Evolutionary conservation across 2,888 invertebrate species (phyloP), one percentile per base, ranked within the genome.

Genomic region (Metacarcinus magister): DNA sequence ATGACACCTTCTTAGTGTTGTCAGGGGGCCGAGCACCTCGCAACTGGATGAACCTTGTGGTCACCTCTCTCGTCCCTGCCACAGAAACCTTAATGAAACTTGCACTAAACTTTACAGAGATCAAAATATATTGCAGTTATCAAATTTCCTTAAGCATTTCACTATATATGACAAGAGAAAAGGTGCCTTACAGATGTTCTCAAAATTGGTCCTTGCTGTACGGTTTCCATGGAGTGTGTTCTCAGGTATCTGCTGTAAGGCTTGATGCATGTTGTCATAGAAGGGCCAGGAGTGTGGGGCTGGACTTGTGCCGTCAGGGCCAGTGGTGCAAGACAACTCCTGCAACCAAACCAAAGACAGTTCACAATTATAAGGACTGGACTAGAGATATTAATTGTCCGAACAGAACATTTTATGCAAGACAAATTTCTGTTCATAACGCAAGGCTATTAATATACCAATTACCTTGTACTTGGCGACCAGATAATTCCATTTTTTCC

Each of bases 401-500:
- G 5, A 5, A 23, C 23, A 67, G 19, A 67, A 67, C 67, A 67
- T 23, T 5, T 23, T 67, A 23, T 16, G 19, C 7, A 39, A 19
- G 32, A 32, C 39, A 90, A n/a, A n/a, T n/a, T n/a, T n/a, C n/a
- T n/a, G n/a, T n/a, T n/a, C n/a, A n/a, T n/a, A n/a, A n/a, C n/a
- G n/a, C n/a, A n/a, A n/a, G n/a, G n/a, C n/a, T n/a, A n/a, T n/a
- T n/a, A n/a, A n/a, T n/a, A n/a, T n/a, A 39, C n/a, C 39, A 82
- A 92, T 95, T 92, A 96, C 97, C 90, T 96, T 97, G 46, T 97
- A 96, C 90, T 97, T 97, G n/a, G 97, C 96, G 23, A 97, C 96
- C 28, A 97, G 95, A 82, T 97, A 97, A 92, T 97, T 97, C 97
- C 97, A 97, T 60, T 97, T 97, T 91, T 97, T 97, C 90, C 97